Conservation (phyloP, 1,140 invertebrate species). For the Laodelphax striatellus region DNA sequence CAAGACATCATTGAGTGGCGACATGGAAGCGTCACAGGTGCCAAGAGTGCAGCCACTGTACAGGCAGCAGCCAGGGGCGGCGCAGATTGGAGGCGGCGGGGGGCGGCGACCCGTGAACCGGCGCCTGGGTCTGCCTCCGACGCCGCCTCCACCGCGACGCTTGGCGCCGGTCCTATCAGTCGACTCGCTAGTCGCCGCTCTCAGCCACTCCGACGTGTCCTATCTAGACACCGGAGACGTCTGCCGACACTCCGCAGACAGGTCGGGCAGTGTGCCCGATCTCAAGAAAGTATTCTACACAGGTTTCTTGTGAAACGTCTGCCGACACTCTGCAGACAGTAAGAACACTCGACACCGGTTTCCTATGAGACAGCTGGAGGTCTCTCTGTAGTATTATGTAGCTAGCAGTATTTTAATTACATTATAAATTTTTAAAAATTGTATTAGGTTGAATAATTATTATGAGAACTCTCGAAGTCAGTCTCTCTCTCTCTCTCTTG, state of each 20-base stretch:
- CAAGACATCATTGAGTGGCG: background rate
- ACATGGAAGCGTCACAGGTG: background rate
- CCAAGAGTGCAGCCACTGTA: conserved; percentile 2
- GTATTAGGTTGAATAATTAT: no score
- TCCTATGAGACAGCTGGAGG: no score
- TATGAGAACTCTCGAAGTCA: no score
- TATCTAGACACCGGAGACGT: conserved; percentile 13
- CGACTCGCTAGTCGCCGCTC: conserved; percentile 18
- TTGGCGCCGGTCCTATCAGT: conserved; percentile 19
- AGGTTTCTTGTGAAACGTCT: no score
- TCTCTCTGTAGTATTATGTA: no score
- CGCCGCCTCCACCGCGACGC: conserved; percentile 17
- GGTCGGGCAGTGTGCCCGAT: conserved; percentile 18
- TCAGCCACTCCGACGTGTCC: conserved; percentile 11
- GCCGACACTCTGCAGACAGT: no score
- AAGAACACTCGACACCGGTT: no score
- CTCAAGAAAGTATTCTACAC: conserved; percentile 19
- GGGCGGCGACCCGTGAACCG: conserved; percentile 2
- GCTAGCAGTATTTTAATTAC: no score
- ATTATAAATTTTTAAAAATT: no score
- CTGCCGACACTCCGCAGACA: conserved; percentile 2
- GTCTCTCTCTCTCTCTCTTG: no score
- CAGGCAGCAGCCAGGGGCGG: conserved; percentile 6
- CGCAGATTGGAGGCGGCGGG: background rate
- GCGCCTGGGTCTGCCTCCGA: conserved; percentile 8